These are phyloP conservation scores for Buphagus erythrorhynchus DNA, from an alignment of 2,797 vertebrate genomes.

Conservation along the genomic window DNA sequence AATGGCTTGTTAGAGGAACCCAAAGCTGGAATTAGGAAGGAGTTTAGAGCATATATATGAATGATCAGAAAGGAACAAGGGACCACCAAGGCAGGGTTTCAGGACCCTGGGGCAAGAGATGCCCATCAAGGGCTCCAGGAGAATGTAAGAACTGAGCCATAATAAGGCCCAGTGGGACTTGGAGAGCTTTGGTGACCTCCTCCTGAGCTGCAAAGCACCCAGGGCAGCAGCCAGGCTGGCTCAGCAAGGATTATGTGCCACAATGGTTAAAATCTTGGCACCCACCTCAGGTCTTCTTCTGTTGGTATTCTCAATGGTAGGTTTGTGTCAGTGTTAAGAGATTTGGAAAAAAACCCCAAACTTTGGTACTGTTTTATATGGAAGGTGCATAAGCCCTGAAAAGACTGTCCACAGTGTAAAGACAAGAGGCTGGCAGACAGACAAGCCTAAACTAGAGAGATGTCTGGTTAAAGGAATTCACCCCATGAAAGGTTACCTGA, in stretches of 20 bases:
- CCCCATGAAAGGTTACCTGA: neutral
- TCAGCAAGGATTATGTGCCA: neutral
- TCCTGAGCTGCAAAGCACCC: neutral
- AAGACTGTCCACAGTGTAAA: neutral
- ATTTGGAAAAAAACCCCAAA: neutral
- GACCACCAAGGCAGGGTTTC: neutral
- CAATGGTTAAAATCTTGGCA: neutral
- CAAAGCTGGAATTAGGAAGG: neutral
- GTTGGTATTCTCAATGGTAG: neutral
- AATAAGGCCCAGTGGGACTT: neutral
- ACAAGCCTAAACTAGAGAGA: neutral
- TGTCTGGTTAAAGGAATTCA: neutral
- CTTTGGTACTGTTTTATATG: neutral
- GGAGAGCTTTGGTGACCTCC: neutral
- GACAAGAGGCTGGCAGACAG: neutral
- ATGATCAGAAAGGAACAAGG: neutral
- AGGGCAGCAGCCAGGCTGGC: neutral
- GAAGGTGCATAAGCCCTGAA: neutral
- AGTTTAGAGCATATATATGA: neutral
- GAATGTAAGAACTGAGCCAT: fast-evolving
- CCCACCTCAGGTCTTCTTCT: neutral
- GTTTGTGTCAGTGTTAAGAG: neutral
- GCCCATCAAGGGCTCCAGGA: neutral
- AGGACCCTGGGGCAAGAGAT: neutral
- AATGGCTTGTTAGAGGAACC: neutral